Conservation (phyloP, 1,140 invertebrate species). For the Caerostris darwini region DNA sequence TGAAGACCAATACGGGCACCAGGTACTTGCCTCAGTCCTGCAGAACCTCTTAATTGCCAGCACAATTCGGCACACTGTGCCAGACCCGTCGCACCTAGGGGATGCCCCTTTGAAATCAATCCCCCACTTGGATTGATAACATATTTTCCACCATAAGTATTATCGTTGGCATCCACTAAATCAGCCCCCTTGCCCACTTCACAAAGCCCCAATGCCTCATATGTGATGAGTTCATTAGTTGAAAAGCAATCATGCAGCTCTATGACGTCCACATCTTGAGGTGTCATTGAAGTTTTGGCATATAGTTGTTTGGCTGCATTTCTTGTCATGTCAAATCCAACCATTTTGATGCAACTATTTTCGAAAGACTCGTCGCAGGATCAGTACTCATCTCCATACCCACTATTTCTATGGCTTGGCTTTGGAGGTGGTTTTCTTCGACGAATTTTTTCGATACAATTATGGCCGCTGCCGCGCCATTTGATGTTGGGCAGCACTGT, state of each 20-base stretch:
- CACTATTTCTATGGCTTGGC: constrained; percentile 94
- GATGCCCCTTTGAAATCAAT: constrained; percentile 99
- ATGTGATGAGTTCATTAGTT: constrained; percentile 98
- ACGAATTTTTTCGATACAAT: constrained; percentile 96
- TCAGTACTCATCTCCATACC: constrained; percentile 98
- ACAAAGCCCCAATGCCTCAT: constrained; percentile 97
- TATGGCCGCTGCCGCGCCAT: constrained; percentile 95
- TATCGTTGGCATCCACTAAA: constrained; percentile 95
- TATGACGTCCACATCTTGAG: constrained; percentile 95
- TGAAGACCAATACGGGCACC: constrained; percentile 93
- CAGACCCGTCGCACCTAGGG: constrained; percentile 96
- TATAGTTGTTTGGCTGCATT: constrained; percentile 91
- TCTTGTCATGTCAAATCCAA: constrained; percentile 97
- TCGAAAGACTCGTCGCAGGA: constrained; percentile 91
- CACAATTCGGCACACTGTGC: constrained; percentile 97
- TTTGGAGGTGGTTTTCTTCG: constrained; percentile 89
- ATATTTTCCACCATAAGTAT: constrained; percentile 98
- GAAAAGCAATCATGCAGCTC: constrained; percentile 99
- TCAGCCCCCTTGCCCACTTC: constrained; percentile 93
- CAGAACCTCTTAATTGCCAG: constrained; percentile 94
- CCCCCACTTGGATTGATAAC: constrained; percentile 99
- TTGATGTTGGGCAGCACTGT: constrained; percentile 98
- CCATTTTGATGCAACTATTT: constrained; percentile 93
- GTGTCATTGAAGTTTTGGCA: constrained; percentile 88
- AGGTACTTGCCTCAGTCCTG: constrained; percentile 94